These are phyloP conservation scores for Cepaea nemoralis DNA, from an alignment of 1,140 invertebrate species.

Conservation along the genomic window DNA sequence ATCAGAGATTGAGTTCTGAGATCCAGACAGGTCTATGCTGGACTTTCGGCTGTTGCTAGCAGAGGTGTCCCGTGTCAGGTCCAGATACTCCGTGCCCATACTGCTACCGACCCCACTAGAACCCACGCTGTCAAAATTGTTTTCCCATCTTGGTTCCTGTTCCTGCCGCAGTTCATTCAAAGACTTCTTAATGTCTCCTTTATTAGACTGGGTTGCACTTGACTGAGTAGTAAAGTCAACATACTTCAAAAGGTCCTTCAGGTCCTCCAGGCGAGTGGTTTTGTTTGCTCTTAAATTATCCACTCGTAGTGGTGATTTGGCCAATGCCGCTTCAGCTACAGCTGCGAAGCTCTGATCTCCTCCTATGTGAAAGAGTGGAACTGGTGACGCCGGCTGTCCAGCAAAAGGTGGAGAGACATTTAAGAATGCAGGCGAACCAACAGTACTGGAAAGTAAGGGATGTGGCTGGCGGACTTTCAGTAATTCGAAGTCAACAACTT, in stretches of 20 bases:
- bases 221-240: slow-evolving; percentile 10
- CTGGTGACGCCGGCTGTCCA: slow-evolving; percentile 23
- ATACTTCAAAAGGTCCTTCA: slow-evolving; percentile 31
- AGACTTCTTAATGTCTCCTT: slow-evolving; percentile 31
- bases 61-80: slow-evolving; percentile 3
- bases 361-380: slow-evolving; percentile 25
- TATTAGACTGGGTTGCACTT: not conserved
- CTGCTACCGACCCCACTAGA: slow-evolving; percentile 29
- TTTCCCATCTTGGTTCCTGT: slow-evolving; percentile 30
- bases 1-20: slow-evolving; percentile 19
- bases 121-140: slow-evolving; percentile 33
- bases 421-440: slow-evolving; percentile 36
- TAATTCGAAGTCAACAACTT: slow-evolving; percentile 35
- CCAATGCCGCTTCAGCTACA: not conserved
- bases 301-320: not conserved
- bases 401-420: slow-evolving; percentile 29
- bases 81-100: slow-evolving; percentile 11
- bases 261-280: not conserved
- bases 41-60: slow-evolving; percentile 34
- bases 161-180: slow-evolving; percentile 32
- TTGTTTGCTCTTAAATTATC: slow-evolving; percentile 17
- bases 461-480: slow-evolving; percentile 33
- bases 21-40: slow-evolving; percentile 26
- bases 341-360: slow-evolving; percentile 24
- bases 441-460: slow-evolving; percentile 26